Evolutionary conservation across 2,113 vertebrate species (phyloP), one percentile per base, ranked within the genome.

Genomic region (Boleophthalmus pectinirostris): DNA sequence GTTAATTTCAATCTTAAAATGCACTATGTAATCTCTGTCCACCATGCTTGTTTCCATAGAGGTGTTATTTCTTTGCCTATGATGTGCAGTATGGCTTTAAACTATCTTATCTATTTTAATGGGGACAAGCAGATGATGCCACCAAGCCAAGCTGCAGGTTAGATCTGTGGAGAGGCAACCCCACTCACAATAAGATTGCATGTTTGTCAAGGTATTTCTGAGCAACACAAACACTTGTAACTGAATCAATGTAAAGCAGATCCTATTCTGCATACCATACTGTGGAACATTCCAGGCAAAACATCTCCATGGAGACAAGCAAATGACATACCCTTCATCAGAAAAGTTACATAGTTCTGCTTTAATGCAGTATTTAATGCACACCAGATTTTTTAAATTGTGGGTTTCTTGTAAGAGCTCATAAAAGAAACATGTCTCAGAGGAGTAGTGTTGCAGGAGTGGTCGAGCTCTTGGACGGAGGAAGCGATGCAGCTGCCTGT

Each of bases 401-500:
- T 23, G 38, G 38, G 23, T 57, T 49, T 53, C 58, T 21, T 24
- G 21, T 0, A 35, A 47, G 45, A 11, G 25, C 58, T 77, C 49
- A 64, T 77, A 66, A 75, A 58, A 63, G 66, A 69, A 71, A 78
- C 64, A 72, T 65, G 73, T 65, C 58, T 20, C 58, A 16, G 58
- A 20, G 58, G 58, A 61, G 45, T 73, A 8, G 47, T 82, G 64
- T 69, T 68, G 70, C 33, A 76, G 79, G 73, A 76, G 72, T 74
- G 73, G 60, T 75, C 64, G 33, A n/a, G 68, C 68, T 80, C 78
- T 72, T 72, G 71, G 70, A 43, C 77, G 77, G 63, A 56, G 82
- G 88, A 92, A 79, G 81, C 81, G 85, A 78, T 84, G 79, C 91
- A 91, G 89, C 89, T 92, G 90, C 83, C 83, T 87, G 84, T 85